Evolutionary conservation across 92 coral and sea anemone genomes (phyloP), one percentile per base, ranked within the genome.

Genomic region (Heteractis magnifica): DNA sequence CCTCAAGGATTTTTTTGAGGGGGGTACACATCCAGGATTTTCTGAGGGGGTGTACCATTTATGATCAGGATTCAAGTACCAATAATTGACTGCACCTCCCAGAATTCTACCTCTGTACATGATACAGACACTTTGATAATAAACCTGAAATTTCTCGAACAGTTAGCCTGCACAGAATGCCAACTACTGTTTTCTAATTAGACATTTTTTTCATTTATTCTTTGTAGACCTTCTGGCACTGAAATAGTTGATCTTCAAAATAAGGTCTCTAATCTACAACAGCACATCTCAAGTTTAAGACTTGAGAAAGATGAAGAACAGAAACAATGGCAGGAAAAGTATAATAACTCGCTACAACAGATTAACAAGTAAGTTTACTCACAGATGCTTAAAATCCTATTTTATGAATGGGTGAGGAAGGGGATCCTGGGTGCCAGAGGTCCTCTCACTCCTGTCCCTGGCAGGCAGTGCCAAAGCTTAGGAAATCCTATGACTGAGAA

Each of bases 251-350:
- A 95, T 6, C 86, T 95, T 12, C 95, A 94, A 81, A 90, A 85
- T 59, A 93, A 89, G 65, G 82, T 95, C 6, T 88, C 94, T 14
- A 88, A 87, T 10, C 87, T 91, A 9, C 92, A 95, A 58, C 93
- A 88, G 76, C 95, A 95, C 49, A 86, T 95, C 75, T 86, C 96
- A 55, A 58, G 79, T 10, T 79, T 88, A 65, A 88, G 77, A 56
- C 84, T 60, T 72, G 96, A 95, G 81, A 94, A 94, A 82, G 98
- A 95, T 23, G 88, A 87, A 51, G 98, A 94, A 68, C 94, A 89
- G 48, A 91, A 79, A 72, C 85, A 90, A 52, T 89, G 94, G 95
- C 95, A 92, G 75, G 93, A 92, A 71, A 94, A 94, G 86, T 87
- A 88, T 80, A 92, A 94, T 55, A 81, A 79, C 44, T 52, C 96